Evolutionary conservation across 2,797 vertebrate species (phyloP).

Genomic region (Astyanax mexicanus): DNA sequence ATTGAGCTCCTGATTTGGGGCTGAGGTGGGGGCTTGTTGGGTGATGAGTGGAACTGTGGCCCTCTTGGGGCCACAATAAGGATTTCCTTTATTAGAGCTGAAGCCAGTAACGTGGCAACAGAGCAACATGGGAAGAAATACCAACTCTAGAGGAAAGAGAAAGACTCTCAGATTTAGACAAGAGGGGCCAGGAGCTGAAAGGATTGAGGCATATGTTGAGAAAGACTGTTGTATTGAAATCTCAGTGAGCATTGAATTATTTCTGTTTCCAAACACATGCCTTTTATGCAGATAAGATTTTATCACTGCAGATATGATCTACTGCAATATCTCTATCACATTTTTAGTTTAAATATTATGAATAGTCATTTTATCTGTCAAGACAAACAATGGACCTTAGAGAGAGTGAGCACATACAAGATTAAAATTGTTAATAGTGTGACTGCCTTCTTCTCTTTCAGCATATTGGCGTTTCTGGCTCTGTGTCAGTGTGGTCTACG

Average conservation of each 20-base stretch:
- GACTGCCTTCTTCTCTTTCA: conserved; percentile 61
- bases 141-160: conserved; percentile 9
- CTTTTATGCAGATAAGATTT: not conserved
- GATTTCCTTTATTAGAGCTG: not conserved
- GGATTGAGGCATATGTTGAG: not conserved
- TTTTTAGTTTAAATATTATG: too few species aligned
- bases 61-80: not conserved
- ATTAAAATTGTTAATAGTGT: not conserved
- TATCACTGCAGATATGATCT: too few species aligned
- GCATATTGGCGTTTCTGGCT: conserved; percentile 99
- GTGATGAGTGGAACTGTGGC: not conserved
- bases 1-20: not conserved
- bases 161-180: not conserved
- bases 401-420: too few species aligned
- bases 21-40: not conserved
- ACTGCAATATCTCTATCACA: too few species aligned
- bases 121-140: not conserved
- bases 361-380: too few species aligned
- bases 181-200: not conserved
- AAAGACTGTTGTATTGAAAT: not conserved
- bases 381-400: too few species aligned
- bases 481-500: conserved; percentile 96
- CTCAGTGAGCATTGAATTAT: not conserved
- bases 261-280: not conserved
- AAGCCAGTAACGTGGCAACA: conserved; percentile 3